Evolutionary conservation across 1,140 invertebrate genomes (phyloP).

Genomic region (Watersipora subatra): DNA sequence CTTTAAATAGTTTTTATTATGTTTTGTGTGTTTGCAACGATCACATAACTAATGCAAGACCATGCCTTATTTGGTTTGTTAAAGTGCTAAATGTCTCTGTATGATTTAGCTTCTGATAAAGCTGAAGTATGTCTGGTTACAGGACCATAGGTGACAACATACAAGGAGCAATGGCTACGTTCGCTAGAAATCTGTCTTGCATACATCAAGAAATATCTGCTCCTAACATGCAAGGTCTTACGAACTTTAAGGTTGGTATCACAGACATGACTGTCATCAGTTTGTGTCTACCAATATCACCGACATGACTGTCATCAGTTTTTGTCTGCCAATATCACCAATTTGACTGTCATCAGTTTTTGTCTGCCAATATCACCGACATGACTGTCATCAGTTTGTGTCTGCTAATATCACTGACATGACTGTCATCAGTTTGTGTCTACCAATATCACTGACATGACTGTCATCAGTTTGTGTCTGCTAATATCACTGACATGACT

Average conservation of each 20-base stretch:
- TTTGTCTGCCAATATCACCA: too few species aligned
- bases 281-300: background rate
- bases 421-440: background rate
- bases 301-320: background rate
- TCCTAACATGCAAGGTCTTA: conserved; percentile 39
- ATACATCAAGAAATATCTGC: conserved; percentile 41
- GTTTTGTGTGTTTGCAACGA: too few species aligned
- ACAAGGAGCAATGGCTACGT: conserved; percentile 32
- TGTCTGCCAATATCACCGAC: background rate
- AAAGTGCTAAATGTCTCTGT: too few species aligned
- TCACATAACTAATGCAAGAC: too few species aligned
- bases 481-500: too few species aligned
- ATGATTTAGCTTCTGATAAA: too few species aligned
- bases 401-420: background rate
- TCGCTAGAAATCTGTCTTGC: conserved; percentile 34
- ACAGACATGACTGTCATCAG: background rate
- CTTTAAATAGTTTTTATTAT: too few species aligned
- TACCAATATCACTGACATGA: too few species aligned
- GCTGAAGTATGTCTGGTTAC: too few species aligned
- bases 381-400: background rate
- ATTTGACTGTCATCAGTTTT: background rate
- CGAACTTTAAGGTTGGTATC: conserved; percentile 34
- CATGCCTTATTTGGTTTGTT: too few species aligned
- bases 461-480: too few species aligned
- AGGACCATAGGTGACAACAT: conserved; percentile 36